Conservation (phyloP, 2,888 invertebrate species). For the Agrotis puta region DNA sequence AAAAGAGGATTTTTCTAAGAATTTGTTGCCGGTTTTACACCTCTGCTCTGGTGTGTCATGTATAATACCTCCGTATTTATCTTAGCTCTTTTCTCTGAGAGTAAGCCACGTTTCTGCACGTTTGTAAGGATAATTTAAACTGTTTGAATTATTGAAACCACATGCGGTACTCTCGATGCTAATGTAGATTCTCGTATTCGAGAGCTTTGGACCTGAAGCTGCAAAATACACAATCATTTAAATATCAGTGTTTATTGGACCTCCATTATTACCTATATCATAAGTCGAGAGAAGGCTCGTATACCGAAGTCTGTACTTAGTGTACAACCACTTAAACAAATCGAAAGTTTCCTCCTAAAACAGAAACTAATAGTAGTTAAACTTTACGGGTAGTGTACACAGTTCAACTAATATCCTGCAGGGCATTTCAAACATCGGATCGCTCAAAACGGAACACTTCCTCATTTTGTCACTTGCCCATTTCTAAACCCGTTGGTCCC, state of each 20-base stretch:
- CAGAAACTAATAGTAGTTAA: constrained; percentile 30
- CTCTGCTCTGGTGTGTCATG: constrained; percentile 44
- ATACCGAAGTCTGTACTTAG: constrained; percentile 16
- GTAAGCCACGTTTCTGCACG: constrained; percentile 44
- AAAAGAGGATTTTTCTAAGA: constrained; percentile 50
- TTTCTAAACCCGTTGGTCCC: constrained; percentile 61
- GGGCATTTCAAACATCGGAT: constrained; percentile 55
- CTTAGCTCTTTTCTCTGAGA: constrained; percentile 48
- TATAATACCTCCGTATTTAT: constrained; percentile 51
- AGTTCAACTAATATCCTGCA: constrained; percentile 51
- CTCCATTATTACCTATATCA: constrained; percentile 16
- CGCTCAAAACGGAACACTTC: constrained; percentile 63
- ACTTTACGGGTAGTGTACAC: constrained; percentile 33
- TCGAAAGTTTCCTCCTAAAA: constrained; percentile 44
- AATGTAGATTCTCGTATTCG: constrained; percentile 47
- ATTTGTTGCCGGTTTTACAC: constrained; percentile 52
- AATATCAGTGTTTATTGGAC: constrained; percentile 44
- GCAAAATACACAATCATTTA: constrained; percentile 53
- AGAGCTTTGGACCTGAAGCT: constrained; percentile 36
- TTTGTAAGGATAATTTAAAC: constrained; percentile 44
- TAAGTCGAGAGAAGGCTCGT: constrained; percentile 12
- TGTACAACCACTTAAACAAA: constrained; percentile 26
- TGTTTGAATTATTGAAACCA: constrained; percentile 44
- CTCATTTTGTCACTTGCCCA: constrained; percentile 65
- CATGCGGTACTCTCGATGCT: constrained; percentile 27